Base-by-base conservation (phyloP, 1,140 invertebrate species). In the Zophobas morio region DNA sequence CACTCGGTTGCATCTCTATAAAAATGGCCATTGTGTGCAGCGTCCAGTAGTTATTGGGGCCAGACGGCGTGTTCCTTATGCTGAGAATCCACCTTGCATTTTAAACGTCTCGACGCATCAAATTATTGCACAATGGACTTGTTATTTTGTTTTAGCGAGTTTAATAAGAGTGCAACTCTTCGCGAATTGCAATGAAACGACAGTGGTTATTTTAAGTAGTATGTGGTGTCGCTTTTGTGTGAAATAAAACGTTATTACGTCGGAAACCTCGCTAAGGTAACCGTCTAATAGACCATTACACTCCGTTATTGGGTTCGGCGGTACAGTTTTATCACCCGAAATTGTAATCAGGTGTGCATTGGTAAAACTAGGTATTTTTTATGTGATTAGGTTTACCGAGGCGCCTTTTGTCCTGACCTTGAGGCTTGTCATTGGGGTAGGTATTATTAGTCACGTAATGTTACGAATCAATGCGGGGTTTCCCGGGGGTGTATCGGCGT, bases 371-470 rank as follows among this genome's bases (percentile, higher is more conserved):
- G 36, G 8, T 6, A 37, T 63, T 63, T 63, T 63, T 63, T 63
- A 6, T 6, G 35, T 34, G 57, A 63, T 63, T 63, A 39, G 57
- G 6, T 63, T 51, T 4, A 20, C n/a, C 33, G 35, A 37, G 57
- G 57, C 57, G 57, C 57, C 57, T 34, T 6, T 63, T 39, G 35
- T 63, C 36, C 57, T 39, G 57, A 63, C 57, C 57, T 63, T 63
- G 35, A n/a, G n/a, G 57, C 57, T 63, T 63, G 57, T 63, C 57
- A 63, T 63, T 63, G 57, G 35, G 49, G 49, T 51, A 51, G 49
- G 49, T 51, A 51, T 51, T 51, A 63, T 63, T 63, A 63, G 57
- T 63, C 57, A 63, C 57, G 57, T 63, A 63, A 63, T 63, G 57
- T 63, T 36, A 39, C 35, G n/a, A 63, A 63, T 63, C 57, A 63